These are phyloP conservation scores for Catostomus latipinnis DNA, from an alignment of 2,797 vertebrate genomes.

Conservation along the genomic window DNA sequence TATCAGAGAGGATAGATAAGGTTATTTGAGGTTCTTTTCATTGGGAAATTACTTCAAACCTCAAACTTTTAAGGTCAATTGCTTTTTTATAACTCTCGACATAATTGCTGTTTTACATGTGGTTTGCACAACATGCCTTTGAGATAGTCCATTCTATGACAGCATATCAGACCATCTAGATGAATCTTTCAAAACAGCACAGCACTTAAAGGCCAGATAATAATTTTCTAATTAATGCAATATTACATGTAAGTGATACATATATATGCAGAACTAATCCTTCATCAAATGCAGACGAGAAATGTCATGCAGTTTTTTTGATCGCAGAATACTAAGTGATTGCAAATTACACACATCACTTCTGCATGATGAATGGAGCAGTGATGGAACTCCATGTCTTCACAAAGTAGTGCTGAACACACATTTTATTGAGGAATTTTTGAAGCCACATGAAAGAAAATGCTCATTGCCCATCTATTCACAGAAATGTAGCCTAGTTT, in stretches of 20 bases:
- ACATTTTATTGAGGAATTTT: no score
- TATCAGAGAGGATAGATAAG: slow-evolving; percentile 30
- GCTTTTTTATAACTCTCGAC: not conserved
- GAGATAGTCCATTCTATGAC: not conserved
- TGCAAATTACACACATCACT: slow-evolving; percentile 44
- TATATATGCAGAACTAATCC: slow-evolving; percentile 24
- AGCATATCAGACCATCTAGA: slow-evolving; percentile 1
- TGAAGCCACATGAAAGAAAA: no score
- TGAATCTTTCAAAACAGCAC: not conserved
- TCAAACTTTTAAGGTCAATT: not conserved
- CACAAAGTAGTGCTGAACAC: no score
- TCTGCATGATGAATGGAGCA: slow-evolving; percentile 28
- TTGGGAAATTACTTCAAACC: not conserved
- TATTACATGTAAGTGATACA: slow-evolving; percentile 27
- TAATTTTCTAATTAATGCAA: slow-evolving; percentile 15
- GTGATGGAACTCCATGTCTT: not conserved
- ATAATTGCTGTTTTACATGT: slow-evolving; percentile 11
- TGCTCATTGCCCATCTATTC: slow-evolving; percentile 4
- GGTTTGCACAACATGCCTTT: not conserved
- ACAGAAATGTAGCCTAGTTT: not conserved
- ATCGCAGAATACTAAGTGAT: slow-evolving; percentile 39
- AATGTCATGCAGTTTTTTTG: not conserved
- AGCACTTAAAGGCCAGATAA: slow-evolving; percentile 13
- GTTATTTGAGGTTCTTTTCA: slow-evolving; percentile 40
- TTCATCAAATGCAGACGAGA: slow-evolving; percentile 33